Percentiles rank a stretch among this genome's conserved stretches.
Evolutionary conservation across 2,888 invertebrate species (phyloP).

Genomic region (Rhynchonema sp.): DNA sequence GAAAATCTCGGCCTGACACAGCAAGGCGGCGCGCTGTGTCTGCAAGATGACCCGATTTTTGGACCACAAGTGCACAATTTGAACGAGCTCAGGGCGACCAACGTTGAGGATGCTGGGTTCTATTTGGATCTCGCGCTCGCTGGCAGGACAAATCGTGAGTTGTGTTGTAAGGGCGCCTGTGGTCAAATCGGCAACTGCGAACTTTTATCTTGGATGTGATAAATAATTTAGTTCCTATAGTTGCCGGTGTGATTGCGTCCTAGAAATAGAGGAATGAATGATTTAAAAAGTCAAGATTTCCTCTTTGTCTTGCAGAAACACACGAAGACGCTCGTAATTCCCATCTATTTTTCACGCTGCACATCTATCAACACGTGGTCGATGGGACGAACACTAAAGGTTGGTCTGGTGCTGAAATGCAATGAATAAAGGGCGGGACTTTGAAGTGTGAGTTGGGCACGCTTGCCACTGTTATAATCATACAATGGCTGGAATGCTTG

Average conservation of each 20-base stretch:
- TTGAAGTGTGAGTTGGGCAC: no score
- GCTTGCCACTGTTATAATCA: no score
- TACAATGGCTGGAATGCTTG: no score
- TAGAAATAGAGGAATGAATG: no score
- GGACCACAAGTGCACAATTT: slow-evolving; percentile 67
- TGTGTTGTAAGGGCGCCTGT: no score
- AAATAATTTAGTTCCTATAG: no score
- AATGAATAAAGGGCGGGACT: no score
- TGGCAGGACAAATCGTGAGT: slow-evolving; percentile 27
- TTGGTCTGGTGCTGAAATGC: slow-evolving; percentile 10
- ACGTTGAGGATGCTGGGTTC: slow-evolving; percentile 80
- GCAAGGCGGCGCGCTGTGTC: slow-evolving; percentile 36
- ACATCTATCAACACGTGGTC: slow-evolving; percentile 86
- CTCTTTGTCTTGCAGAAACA: slow-evolving; percentile 17
- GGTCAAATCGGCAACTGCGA: no score
- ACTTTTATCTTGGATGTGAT: no score
- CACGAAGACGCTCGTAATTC: slow-evolving; percentile 60
- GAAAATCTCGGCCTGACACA: not conserved
- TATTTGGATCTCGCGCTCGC: slow-evolving; percentile 82
- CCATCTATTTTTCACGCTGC: slow-evolving; percentile 79
- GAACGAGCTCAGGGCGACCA: slow-evolving; percentile 78
- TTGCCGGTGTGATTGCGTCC: no score
- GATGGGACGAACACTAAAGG: slow-evolving; percentile 60
- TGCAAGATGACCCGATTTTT: slow-evolving; percentile 73
- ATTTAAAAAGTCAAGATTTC: not conserved